Evolutionary conservation across 53 echinoderm and acorn worm genomes (phyloP), one percentile per base, ranked within the genome.

Genomic region (Apostichopus leukothele): DNA sequence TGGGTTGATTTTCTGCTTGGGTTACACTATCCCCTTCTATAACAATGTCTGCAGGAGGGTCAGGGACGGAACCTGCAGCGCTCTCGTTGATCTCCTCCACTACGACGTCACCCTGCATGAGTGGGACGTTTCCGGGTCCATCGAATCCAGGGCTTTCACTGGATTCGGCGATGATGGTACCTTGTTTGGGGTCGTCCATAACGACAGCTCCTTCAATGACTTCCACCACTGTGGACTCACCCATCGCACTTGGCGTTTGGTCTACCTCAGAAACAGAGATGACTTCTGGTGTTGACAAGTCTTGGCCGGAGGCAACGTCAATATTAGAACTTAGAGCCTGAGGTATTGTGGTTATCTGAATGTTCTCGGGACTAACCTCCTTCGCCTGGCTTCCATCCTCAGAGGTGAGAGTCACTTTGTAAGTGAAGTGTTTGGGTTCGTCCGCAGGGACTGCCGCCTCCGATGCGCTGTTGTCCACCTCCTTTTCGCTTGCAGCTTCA

Each of bases 21-120:
- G 21, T 85, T 20, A 85, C 83, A 53, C 27, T 57, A 39, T 12
- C 85, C 9, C 14, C 68, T 67, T 67, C 85, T 60, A 85, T 85
- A 20, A 67, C 66, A 19, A 71, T 19, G 20, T 71, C 71, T 71
- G 71, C 16, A 11, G 77, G 50, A 39, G 25, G 9, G 11, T 76
- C 77, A 76, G 77, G 8, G 1, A 52, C 51, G 39, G 71, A 19
- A 18, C 6, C 71, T 16, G 71, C 18, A 16, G 71, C 14, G 71
- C 18, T 71, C 18, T 71, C 71, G 5, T 16, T 71, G 5, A 76
- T 21, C 52, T 39, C 52, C 77, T 52, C 77, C 50, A 76, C 7
- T 9, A 76, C 52, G 77, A 76, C 77, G 16, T 76, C 77, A 27
- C 26, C 77, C 52, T 76, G 77, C 77, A 76, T 51, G 5, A 76